Percentiles rank a stretch among this genome's conserved stretches.
Conservation (phyloP, 1,140 invertebrate species). For the Pinna nobilis region DNA sequence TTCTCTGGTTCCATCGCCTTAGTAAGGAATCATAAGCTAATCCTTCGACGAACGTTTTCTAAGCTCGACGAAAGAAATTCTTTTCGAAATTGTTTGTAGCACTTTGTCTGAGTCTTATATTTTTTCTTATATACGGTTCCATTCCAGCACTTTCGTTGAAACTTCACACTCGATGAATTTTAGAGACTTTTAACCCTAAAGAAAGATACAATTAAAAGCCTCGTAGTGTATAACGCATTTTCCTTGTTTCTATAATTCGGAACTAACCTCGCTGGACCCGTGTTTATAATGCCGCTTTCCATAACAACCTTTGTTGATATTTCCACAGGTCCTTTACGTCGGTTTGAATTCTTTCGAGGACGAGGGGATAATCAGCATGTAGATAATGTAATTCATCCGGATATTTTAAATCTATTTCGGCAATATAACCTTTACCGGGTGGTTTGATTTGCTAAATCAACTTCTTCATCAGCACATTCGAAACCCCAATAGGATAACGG, state of each 20-base stretch:
- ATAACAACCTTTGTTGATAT: too few species aligned
- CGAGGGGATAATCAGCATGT: not conserved
- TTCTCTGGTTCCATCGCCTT: too few species aligned
- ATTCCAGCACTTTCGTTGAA: conserved; percentile 27
- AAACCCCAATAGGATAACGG: not conserved
- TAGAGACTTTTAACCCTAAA: conserved; percentile 37
- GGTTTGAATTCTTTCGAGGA: too few species aligned
- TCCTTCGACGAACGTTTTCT: too few species aligned
- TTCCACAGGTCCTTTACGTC: too few species aligned
- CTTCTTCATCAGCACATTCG: not conserved
- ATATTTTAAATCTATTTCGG: not conserved
- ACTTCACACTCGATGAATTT: conserved; percentile 39
- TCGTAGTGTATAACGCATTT: conserved; percentile 39
- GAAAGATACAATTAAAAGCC: conserved; percentile 39
- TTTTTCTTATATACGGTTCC: conserved; percentile 46
- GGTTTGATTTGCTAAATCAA: not conserved
- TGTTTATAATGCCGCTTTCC: too few species aligned
- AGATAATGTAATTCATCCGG: not conserved
- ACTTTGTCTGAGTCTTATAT: conserved; percentile 58
- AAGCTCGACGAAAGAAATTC: conserved; percentile 67
- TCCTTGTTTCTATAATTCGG: conserved; percentile 28
- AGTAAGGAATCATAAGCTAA: too few species aligned
- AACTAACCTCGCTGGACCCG: conserved; percentile 6
- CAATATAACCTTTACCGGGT: not conserved
- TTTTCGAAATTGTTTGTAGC: conserved; percentile 72